Conservation (phyloP, 1,140 invertebrate genomes). For the Trissolcus basalis region DNA sequence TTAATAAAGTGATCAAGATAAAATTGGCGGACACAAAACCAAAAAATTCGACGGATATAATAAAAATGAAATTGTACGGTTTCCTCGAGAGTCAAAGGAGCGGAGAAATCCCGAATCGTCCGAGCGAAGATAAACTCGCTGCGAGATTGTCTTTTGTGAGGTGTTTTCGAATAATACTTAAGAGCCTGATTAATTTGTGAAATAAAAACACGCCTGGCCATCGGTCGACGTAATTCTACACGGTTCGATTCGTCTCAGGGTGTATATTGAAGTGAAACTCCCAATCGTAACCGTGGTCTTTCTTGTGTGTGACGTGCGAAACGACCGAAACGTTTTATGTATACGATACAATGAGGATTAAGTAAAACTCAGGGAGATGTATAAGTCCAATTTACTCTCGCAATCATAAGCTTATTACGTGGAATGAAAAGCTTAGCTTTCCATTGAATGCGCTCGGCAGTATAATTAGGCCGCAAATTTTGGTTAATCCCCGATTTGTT, state of each 20-base stretch:
- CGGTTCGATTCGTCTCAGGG: conserved; percentile 12
- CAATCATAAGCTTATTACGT: conserved; percentile 52
- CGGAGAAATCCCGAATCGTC: too few relatives aligned
- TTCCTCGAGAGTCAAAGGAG: too few relatives aligned
- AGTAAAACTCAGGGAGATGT: conserved; percentile 41
- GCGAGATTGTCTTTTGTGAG: too few relatives aligned
- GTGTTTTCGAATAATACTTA: too few relatives aligned
- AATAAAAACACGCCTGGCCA: too few relatives aligned
- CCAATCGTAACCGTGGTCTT: conserved; percentile 28
- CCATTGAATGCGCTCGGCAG: conserved; percentile 40
- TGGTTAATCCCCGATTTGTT: conserved; percentile 53
- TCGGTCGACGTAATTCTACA: too few relatives aligned
- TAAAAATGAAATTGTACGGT: too few relatives aligned
- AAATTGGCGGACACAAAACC: too few relatives aligned
- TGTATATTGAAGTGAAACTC: conserved; percentile 19
- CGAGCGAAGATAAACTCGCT: too few relatives aligned
- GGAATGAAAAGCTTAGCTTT: conserved; percentile 56
- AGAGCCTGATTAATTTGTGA: too few relatives aligned
- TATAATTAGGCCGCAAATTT: conserved; percentile 57
- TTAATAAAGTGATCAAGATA: too few relatives aligned
- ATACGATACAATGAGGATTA: conserved; percentile 46
- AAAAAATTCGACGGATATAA: too few relatives aligned
- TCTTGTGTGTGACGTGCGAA: conserved; percentile 56
- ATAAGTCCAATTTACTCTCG: conserved; percentile 54
- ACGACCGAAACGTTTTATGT: conserved; percentile 18